Conservation (phyloP, 2,888 invertebrate genomes). For the Coremacera marginata region DNA sequence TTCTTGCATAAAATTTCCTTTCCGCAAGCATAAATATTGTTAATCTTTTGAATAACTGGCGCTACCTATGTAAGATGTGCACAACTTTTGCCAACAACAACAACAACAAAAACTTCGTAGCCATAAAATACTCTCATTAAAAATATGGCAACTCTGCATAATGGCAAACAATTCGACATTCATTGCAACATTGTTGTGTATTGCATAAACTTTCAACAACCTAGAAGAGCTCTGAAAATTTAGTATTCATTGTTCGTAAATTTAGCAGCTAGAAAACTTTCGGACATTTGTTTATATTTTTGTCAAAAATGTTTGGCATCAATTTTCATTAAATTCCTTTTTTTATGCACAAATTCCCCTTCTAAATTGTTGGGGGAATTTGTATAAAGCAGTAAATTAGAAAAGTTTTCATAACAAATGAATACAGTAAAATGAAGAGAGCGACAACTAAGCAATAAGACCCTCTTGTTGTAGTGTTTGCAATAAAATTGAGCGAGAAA, state of each 20-base stretch:
- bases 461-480: background rate
- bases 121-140: background rate
- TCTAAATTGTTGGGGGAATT: background rate
- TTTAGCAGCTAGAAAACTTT: background rate
- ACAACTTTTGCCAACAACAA: background rate
- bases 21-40: background rate
- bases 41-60: background rate
- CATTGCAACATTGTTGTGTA: background rate
- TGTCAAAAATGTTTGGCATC: background rate
- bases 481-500: no score
- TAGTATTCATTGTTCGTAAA: background rate
- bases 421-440: background rate
- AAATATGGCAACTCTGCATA: background rate
- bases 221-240: background rate
- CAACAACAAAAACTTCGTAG: background rate
- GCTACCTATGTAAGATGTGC: background rate
- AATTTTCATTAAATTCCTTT: conserved; percentile 11
- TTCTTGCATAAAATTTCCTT: background rate
- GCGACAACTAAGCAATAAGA: background rate
- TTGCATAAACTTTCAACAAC: background rate
- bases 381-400: background rate
- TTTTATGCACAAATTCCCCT: background rate
- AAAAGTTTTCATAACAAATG: conserved; percentile 6
- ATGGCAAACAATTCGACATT: background rate
- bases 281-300: background rate